These are phyloP conservation scores for Strix aluco DNA, from an alignment of 2,113 vertebrate species.

Conservation along the genomic window DNA sequence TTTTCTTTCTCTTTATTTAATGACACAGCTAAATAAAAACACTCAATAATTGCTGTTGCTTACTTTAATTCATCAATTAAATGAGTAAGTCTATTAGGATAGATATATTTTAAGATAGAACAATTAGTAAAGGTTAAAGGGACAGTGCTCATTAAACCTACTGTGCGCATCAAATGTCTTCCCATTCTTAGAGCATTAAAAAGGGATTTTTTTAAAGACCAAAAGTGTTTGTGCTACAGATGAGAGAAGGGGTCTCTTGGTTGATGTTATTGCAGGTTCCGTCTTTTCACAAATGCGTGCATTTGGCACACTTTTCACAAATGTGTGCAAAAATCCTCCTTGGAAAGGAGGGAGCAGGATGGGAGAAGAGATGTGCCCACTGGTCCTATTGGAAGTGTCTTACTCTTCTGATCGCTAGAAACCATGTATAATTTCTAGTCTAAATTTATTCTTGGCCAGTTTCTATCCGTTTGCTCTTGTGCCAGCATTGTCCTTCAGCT, in stretches of 20 bases:
- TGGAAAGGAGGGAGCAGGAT: neutral
- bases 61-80: constrained; percentile 23
- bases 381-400: neutral
- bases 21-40: neutral
- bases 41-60: neutral
- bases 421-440: neutral
- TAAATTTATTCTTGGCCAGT: constrained; percentile 50
- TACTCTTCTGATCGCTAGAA: neutral
- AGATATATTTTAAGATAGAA: constrained; percentile 5
- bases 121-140: constrained; percentile 26
- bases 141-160: neutral
- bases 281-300: neutral
- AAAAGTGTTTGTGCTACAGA: neutral
- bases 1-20: constrained; percentile 28
- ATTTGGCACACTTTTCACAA: neutral
- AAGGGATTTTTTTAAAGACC: neutral
- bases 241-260: neutral
- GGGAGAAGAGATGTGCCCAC: neutral
- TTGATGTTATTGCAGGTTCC: neutral
- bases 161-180: neutral
- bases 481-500: constrained; percentile 60
- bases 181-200: neutral
- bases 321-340: neutral
- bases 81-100: neutral
- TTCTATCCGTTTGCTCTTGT: neutral